Conservation (phyloP, 2,797 vertebrate species). For the Diceros bicornis region DNA sequence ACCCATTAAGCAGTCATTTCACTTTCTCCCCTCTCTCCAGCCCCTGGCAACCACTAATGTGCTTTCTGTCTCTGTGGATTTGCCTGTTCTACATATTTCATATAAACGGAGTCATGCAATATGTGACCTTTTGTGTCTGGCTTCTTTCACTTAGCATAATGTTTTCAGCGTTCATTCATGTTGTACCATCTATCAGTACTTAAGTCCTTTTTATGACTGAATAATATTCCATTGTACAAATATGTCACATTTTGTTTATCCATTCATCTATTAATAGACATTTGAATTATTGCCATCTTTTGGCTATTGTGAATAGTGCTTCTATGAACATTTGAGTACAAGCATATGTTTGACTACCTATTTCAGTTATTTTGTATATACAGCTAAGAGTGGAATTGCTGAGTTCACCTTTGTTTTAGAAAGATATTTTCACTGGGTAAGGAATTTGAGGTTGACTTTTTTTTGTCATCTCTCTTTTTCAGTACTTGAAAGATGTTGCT, state of each 20-base stretch:
- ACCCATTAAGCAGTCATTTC: background rate
- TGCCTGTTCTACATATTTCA: background rate
- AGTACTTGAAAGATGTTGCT: conserved; percentile 10
- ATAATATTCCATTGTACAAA: background rate
- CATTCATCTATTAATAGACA: background rate
- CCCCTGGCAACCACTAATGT: background rate
- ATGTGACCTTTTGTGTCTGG: background rate
- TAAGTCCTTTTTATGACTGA: background rate
- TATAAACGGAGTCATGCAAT: background rate
- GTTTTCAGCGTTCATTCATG: conserved; percentile 20
- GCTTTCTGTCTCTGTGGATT: conserved; percentile 13
- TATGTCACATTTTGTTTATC: background rate
- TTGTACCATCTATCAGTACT: background rate
- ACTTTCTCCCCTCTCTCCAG: background rate
- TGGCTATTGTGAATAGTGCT: background rate
- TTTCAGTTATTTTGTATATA: background rate
- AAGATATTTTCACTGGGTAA: background rate
- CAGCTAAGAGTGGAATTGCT: background rate
- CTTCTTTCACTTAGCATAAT: background rate
- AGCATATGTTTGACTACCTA: background rate
- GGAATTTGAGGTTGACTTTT: background rate
- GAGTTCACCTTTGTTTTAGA: conserved; percentile 16
- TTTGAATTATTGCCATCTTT: background rate
- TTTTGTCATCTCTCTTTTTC: background rate
- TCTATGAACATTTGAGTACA: background rate